Evolutionary conservation across 2,113 vertebrate species (phyloP).

Genomic region (Carassius gibelio): DNA sequence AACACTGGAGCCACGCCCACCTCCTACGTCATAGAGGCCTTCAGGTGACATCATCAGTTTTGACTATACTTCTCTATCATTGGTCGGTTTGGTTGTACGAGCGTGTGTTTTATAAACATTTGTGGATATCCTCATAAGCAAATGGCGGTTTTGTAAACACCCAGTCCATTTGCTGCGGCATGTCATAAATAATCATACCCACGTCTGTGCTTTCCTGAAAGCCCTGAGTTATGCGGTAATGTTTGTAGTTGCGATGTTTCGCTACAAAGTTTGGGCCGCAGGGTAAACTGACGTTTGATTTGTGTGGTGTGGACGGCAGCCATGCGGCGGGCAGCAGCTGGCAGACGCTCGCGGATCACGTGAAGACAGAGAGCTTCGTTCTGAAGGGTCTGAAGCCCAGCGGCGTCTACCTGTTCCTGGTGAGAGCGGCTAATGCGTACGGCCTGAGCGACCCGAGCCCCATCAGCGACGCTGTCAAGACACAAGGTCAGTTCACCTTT

Average conservation of each 20-base stretch:
- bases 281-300: slow-evolving; percentile 39
- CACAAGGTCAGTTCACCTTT: slow-evolving; percentile 82
- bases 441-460: slow-evolving; percentile 97
- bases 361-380: slow-evolving; percentile 90
- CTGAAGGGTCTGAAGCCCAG: slow-evolving; percentile 92
- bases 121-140: background rate
- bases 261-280: background rate
- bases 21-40: slow-evolving; percentile 97
- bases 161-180: background rate
- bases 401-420: slow-evolving; percentile 96
- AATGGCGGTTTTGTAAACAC: slow-evolving; percentile 21
- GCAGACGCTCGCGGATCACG: slow-evolving; percentile 95
- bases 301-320: slow-evolving; percentile 66
- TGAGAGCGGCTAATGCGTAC: slow-evolving; percentile 95
- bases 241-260: background rate
- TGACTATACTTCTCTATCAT: background rate
- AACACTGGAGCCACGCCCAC: slow-evolving; percentile 95
- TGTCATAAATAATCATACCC: slow-evolving; percentile 24
- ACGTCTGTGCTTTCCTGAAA: background rate
- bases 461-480: slow-evolving; percentile 96
- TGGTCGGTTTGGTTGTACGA: background rate
- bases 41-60: slow-evolving; percentile 80
- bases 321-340: slow-evolving; percentile 97
- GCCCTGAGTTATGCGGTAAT: background rate
- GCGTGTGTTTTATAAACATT: background rate